Conservation (phyloP, 2,113 vertebrate genomes). For the Rhea americana region DNA sequence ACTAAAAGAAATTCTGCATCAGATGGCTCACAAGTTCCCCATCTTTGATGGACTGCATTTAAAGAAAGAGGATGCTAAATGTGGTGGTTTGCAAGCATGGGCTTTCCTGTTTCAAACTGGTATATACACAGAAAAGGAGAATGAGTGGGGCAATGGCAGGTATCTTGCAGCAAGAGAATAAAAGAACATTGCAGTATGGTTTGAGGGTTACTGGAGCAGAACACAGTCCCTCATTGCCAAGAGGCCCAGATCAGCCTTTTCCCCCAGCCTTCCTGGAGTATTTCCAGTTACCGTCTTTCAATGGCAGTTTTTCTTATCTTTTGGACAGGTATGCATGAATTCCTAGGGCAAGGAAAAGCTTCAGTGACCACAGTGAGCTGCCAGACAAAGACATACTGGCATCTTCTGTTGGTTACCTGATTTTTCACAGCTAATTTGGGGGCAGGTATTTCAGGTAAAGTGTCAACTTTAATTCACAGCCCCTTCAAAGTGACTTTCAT, state of each 20-base stretch:
- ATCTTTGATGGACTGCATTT: background rate
- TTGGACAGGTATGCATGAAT: background rate
- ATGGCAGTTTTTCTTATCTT: background rate
- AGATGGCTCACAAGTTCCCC: background rate
- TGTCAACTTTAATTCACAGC: constrained; percentile 63
- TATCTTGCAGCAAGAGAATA: background rate
- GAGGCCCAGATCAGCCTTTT: background rate
- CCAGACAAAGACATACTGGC: constrained; percentile 3
- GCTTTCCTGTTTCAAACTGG: background rate
- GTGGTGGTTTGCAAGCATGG: background rate
- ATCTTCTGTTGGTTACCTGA: constrained; percentile 35
- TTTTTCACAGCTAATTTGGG: constrained; percentile 69
- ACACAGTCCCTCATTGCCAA: fast-evolving
- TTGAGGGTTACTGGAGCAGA: background rate
- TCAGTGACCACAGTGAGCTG: constrained; percentile 26
- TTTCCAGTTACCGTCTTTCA: background rate
- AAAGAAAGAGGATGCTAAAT: background rate
- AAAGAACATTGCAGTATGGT: background rate
- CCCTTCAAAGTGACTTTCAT: constrained; percentile 43
- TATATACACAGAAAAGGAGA: background rate
- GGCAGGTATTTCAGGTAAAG: constrained; percentile 60
- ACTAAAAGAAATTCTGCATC: background rate
- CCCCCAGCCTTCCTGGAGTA: background rate
- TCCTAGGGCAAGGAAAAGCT: constrained; percentile 9
- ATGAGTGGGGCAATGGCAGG: background rate